Evolutionary conservation across 2,888 invertebrate genomes (phyloP).

Genomic region (Calephelis perditalis): DNA sequence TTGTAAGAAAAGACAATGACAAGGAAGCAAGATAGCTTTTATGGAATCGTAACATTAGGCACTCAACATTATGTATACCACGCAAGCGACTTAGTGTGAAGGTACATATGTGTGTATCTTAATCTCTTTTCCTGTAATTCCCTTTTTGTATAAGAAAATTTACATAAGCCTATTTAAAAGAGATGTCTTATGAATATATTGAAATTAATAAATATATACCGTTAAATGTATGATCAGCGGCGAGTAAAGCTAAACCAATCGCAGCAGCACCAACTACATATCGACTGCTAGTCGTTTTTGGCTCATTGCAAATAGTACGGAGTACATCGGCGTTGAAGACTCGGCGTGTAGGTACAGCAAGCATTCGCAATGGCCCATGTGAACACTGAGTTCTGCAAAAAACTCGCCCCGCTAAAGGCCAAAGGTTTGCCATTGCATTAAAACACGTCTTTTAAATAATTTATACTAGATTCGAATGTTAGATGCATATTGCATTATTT

Average conservation of each 20-base stretch:
- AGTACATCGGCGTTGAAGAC: background rate
- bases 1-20: too few species aligned
- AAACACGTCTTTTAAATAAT: background rate
- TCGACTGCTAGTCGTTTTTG: constrained; percentile 1
- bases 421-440: constrained; percentile 30
- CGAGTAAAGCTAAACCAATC: constrained; percentile 53
- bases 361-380: background rate
- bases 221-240: constrained; percentile 59
- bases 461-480: background rate
- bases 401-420: constrained; percentile 33
- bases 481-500: constrained; percentile 13
- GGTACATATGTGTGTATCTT: too few species aligned
- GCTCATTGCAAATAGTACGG: background rate
- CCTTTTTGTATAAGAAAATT: too few species aligned
- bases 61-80: too few species aligned
- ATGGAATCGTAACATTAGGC: too few species aligned
- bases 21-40: too few species aligned
- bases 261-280: constrained; percentile 41
- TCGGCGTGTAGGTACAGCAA: constrained; percentile 2
- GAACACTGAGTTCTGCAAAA: background rate
- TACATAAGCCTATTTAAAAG: too few species aligned
- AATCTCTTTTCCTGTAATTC: too few species aligned
- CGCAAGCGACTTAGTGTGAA: too few species aligned
- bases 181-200: too few species aligned
- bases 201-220: constrained; percentile 36